phyloP scores from a whole-genome alignment of 2,113 vertebrate genomes.

The Boleophthalmus pectinirostris region DNA sequence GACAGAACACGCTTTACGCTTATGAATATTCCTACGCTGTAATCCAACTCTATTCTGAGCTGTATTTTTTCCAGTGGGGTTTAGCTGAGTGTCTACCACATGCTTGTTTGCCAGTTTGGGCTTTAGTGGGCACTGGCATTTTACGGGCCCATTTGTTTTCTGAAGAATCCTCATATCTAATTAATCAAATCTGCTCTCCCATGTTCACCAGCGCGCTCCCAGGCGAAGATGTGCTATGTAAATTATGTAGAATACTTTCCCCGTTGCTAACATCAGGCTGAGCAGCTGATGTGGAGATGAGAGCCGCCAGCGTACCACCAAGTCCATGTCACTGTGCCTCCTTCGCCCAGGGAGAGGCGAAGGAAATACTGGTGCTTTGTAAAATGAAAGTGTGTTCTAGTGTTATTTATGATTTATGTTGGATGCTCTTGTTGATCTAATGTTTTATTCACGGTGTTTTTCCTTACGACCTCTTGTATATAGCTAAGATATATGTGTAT shows the following conservation, averaged over 20 bases:
- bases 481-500: too few species aligned
- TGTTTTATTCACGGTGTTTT: too few species aligned
- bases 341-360: constrained; percentile 9
- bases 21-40: constrained; percentile 43
- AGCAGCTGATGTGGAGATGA: constrained; percentile 32
- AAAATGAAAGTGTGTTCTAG: not conserved
- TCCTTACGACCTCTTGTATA: too few species aligned
- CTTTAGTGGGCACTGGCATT: constrained; percentile 42
- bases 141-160: constrained; percentile 46
- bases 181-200: constrained; percentile 60
- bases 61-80: constrained; percentile 27
- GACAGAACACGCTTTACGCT: constrained; percentile 39
- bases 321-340: constrained; percentile 9
- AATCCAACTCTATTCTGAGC: constrained; percentile 45
- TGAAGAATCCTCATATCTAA: constrained; percentile 55
- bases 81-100: constrained; percentile 31
- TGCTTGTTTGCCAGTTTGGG: constrained; percentile 58
- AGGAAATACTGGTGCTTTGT: not conserved
- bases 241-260: constrained; percentile 66
- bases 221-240: constrained; percentile 48
- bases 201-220: constrained; percentile 39
- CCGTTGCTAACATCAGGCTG: constrained; percentile 15
- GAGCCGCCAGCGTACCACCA: constrained; percentile 9
- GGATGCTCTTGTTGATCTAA: too few species aligned
- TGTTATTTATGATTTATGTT: not conserved